A percentile compares a stretch with the other conserved stretches of the same genome.
phyloP scores from a whole-genome alignment of 2,113 vertebrate species.

The Aspiorhynchus laticeps region DNA sequence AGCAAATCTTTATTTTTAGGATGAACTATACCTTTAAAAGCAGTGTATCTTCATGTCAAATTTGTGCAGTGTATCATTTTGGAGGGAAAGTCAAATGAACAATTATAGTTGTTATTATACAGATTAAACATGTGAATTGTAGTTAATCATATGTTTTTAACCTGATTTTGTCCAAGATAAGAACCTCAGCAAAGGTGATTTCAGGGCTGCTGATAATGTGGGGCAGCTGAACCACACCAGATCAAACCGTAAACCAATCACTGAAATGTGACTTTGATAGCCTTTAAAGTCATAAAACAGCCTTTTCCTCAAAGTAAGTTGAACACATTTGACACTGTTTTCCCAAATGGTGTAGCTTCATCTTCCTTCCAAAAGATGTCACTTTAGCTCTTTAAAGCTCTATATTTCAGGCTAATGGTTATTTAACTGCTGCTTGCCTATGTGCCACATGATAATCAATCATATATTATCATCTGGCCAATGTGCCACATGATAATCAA shows the following conservation, averaged over 20 bases:
- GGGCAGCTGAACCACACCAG: background rate
- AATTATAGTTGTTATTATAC: background rate
- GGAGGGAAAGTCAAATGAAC: background rate
- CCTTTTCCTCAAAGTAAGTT: background rate
- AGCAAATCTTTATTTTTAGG: too few species aligned
- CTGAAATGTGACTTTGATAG: background rate
- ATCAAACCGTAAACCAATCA: background rate
- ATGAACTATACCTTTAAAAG: too few species aligned
- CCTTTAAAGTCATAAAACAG: background rate
- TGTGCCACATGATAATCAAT: background rate
- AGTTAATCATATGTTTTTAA: too few species aligned
- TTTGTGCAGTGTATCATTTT: background rate
- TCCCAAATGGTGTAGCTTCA: constrained; percentile 24
- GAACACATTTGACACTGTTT: background rate
- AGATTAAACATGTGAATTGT: background rate
- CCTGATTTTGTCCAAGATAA: too few species aligned
- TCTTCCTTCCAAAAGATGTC: constrained; percentile 67
- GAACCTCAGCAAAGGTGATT: background rate
- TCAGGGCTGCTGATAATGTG: background rate
- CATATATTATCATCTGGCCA: background rate
- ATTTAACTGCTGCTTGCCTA: constrained; percentile 27
- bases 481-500: background rate
- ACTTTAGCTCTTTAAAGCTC: constrained; percentile 53
- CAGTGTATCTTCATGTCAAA: too few species aligned
- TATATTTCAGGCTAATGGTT: background rate